Conservation (phyloP, 2,113 vertebrate species). For the Oryzias melastigma region DNA sequence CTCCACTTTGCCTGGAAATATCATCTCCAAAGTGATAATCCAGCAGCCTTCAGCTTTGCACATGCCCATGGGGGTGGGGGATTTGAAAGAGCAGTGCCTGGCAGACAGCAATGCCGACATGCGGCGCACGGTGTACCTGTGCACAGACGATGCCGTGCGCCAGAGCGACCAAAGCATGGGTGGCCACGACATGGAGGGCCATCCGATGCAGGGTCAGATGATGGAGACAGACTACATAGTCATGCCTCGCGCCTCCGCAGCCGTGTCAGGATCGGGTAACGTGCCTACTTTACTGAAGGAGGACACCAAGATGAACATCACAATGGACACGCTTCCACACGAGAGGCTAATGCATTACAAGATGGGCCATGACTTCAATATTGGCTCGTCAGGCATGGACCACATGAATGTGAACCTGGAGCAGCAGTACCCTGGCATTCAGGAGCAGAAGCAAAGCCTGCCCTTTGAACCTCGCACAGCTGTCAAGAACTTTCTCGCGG, state of each 20-base stretch:
- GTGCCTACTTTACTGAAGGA: slow-evolving; percentile 90
- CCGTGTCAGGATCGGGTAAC: slow-evolving; percentile 79
- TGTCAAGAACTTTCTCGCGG: slow-evolving; percentile 98
- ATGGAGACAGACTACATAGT: slow-evolving; percentile 99
- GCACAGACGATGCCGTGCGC: slow-evolving; percentile 92
- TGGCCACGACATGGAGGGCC: slow-evolving; percentile 65
- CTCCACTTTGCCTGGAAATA: slow-evolving; percentile 95
- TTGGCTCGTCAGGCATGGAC: slow-evolving; percentile 91
- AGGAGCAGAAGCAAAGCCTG: slow-evolving; percentile 92
- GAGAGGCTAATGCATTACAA: slow-evolving; percentile 98
- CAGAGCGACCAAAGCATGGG: slow-evolving; percentile 90
- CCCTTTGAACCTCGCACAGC: slow-evolving; percentile 96
- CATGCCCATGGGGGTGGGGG: slow-evolving; percentile 91
- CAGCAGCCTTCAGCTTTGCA: slow-evolving; percentile 93
- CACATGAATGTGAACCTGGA: slow-evolving; percentile 91
- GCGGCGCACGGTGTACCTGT: slow-evolving; percentile 94
- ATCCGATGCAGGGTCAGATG: slow-evolving; percentile 83
- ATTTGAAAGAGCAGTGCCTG: slow-evolving; percentile 88
- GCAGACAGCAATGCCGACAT: slow-evolving; percentile 86
- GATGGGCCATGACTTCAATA: slow-evolving; percentile 91
- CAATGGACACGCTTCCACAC: slow-evolving; percentile 91
- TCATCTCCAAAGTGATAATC: slow-evolving; percentile 98
- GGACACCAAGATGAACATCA: slow-evolving; percentile 93
- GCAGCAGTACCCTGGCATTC: slow-evolving; percentile 83
- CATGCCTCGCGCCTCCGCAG: slow-evolving; percentile 82